Conservation (phyloP, 2,888 invertebrate genomes). For the Globia sparganii region DNA sequence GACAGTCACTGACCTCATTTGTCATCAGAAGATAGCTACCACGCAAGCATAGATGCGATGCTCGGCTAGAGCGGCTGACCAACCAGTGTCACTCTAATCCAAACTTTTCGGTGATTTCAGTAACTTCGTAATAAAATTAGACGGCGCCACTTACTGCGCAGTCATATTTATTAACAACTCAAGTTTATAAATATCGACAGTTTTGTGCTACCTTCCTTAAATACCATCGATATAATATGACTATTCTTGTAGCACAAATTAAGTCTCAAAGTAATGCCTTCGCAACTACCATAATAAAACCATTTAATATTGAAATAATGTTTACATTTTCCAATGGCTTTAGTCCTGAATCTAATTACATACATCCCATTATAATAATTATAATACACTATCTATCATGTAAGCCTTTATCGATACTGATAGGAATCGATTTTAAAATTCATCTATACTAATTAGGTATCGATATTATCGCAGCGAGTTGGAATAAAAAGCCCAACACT, state of each 20-base stretch:
- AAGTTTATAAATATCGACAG: not conserved
- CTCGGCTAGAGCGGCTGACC: too few species aligned
- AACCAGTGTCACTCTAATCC: too few species aligned
- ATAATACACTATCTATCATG: constrained; percentile 50
- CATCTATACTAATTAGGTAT: constrained; percentile 52
- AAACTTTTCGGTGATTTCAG: too few species aligned
- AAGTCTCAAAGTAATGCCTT: constrained; percentile 20
- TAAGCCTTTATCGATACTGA: constrained; percentile 46
- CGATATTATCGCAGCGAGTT: constrained; percentile 50
- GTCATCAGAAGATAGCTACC: too few species aligned
- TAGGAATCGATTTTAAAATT: constrained; percentile 62
- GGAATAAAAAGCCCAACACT: constrained; percentile 54
- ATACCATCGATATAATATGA: not conserved
- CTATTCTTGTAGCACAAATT: constrained; percentile 4
- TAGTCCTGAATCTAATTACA: constrained; percentile 39
- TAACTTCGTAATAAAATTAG: not conserved
- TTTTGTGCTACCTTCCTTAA: not conserved
- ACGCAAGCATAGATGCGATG: too few species aligned
- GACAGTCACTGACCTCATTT: too few species aligned
- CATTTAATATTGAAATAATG: constrained; percentile 53
- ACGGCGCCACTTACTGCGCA: not conserved
- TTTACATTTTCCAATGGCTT: constrained; percentile 50
- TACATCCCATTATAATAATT: constrained; percentile 47
- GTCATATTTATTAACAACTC: not conserved
- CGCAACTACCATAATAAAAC: constrained; percentile 35